Percentiles rank a stretch among this genome's conserved stretches.
phyloP scores from a whole-genome alignment of 2,113 vertebrate species.

The Pithys albifrons region DNA sequence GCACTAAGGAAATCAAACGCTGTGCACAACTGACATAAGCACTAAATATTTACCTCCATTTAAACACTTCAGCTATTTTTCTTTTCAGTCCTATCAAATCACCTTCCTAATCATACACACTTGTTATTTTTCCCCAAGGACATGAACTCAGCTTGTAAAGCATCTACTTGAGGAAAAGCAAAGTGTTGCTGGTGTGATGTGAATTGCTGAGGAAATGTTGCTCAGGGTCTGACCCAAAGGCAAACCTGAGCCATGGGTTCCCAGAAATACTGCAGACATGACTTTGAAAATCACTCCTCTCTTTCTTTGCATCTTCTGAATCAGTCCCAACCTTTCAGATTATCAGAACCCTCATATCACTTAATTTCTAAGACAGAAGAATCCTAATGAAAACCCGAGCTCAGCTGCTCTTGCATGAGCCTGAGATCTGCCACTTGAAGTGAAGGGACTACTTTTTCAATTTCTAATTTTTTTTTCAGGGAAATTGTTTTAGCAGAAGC shows the following conservation, averaged over 20 bases:
- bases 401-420: not conserved
- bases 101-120: not conserved
- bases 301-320: not conserved
- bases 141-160: not conserved
- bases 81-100: slow-evolving; percentile 30
- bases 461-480: not conserved
- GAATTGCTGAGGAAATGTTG: slow-evolving; percentile 8
- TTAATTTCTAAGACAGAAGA: not conserved
- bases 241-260: not conserved
- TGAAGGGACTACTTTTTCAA: not conserved
- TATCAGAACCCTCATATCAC: not conserved
- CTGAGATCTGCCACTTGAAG: not conserved
- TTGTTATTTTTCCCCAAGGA: slow-evolving; percentile 25
- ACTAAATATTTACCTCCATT: slow-evolving; percentile 8
- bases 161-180: not conserved
- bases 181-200: not conserved
- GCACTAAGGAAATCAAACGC: not conserved
- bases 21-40: not conserved
- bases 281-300: not conserved
- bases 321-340: not conserved
- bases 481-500: slow-evolving; percentile 44
- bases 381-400: not conserved
- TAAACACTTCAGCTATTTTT: not conserved
- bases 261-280: fast-evolving
- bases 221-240: not conserved